Evolutionary conservation across 2,797 vertebrate species (phyloP), one percentile per base, ranked within the genome.

Genomic region (Catamblyrhynchus diadema): DNA sequence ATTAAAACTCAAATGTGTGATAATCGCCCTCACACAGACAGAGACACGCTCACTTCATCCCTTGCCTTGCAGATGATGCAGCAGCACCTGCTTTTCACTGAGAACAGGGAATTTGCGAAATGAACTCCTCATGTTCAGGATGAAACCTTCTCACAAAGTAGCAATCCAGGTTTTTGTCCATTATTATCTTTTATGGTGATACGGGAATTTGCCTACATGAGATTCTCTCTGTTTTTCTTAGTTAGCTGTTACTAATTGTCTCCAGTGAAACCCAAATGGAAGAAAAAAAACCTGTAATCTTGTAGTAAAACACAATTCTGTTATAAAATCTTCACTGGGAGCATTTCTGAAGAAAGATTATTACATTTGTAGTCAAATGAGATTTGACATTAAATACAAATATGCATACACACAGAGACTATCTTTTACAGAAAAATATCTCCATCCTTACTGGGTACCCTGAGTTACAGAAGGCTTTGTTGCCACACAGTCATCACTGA

Each of bases 21-120:
- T 32, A 21, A 28, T 57, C 0, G 0, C 32, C 28, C 6, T 10
- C 27, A 12, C 18, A 37, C n/a, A 39, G 12, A 28, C 23, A 61
- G 20, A 77, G 4, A 39, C 8, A 32, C 12, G 4, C 8, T 50
- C 15, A 8, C 12, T 60, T 81, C 20, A 47, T 28, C 18, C 22
- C 16, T 88, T 35, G 28, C 59, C 37, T 69, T 27, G 12, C 10
- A 57, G 41, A 30, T 70, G 37, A 30, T 45, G 60, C 27, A 78
- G 14, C 24, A 80, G 28, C 8, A 39, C 4, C 35, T 41, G 25
- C 17, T 91, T 69, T 61, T 65, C 42, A 48, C 18, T 61, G 60
- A 65, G 48, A 78, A 61, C 13, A 41, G 35, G 44, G 30, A 62
- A 75, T 70, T 73, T 88, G 13, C 33, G 33, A 23, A 41, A n/a